These are phyloP conservation scores for Euborellia annulipes DNA, from an alignment of 1,140 invertebrate genomes.

Conservation along the genomic window DNA sequence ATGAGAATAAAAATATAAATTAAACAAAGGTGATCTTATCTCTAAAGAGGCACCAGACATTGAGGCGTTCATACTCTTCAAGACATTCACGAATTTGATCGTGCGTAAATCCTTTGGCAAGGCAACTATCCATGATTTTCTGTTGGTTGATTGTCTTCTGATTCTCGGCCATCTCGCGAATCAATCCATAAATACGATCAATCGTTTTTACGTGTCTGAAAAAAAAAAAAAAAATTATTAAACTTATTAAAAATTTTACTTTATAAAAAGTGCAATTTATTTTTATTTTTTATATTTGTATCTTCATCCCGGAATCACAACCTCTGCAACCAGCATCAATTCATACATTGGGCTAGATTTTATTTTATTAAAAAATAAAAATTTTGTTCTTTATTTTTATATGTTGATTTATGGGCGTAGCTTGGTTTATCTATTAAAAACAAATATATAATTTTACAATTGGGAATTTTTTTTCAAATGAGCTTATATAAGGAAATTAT, in stretches of 20 bases:
- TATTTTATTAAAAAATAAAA: no score
- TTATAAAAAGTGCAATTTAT: background rate
- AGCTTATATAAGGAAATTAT: no score
- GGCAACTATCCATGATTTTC: conserved; percentile 73
- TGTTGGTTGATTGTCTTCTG: conserved; percentile 41
- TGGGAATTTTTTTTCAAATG: no score
- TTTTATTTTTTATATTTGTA: background rate
- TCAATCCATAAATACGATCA: conserved; percentile 73
- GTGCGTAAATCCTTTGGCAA: conserved; percentile 77
- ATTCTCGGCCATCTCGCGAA: conserved; percentile 63
- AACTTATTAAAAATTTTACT: conserved; percentile 9
- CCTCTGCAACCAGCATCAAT: background rate
- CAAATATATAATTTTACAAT: no score
- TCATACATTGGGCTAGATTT: background rate
- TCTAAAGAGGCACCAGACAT: conserved; percentile 82
- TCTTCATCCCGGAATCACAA: no score
- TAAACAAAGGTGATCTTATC: conserved; percentile 67
- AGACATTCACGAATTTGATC: conserved; percentile 81
- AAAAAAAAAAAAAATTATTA: conserved; percentile 18
- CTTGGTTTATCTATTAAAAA: no score
- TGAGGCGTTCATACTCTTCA: conserved; percentile 85
- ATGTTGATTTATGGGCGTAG: no score
- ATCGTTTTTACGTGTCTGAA: conserved; percentile 47
- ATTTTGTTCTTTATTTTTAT: no score
- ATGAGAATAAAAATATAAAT: conserved; percentile 1